Percentiles rank a stretch among this genome's conserved stretches.
These are phyloP conservation scores for Butorides virescens DNA, from an alignment of 2,113 vertebrate species.

Conservation along the genomic window DNA sequence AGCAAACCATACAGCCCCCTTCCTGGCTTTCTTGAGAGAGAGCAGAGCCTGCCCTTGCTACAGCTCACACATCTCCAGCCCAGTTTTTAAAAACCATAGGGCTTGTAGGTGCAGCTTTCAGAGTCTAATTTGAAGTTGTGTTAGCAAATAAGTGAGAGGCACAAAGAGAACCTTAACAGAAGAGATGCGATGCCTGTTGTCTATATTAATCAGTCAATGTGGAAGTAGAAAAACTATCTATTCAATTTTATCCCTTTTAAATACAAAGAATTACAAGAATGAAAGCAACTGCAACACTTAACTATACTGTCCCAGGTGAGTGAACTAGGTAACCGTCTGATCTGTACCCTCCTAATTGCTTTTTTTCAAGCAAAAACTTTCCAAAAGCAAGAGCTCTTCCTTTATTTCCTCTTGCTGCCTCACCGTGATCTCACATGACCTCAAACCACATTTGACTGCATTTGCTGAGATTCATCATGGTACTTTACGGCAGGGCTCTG, in stretches of 20 bases:
- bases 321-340: not conserved
- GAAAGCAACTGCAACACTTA: not conserved
- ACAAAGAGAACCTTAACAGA: not conserved
- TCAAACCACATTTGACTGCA: not conserved
- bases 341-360: not conserved
- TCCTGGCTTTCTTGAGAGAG: not conserved
- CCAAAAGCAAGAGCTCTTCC: not conserved
- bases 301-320: not conserved
- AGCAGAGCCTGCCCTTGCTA: not conserved
- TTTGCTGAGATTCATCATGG: not conserved
- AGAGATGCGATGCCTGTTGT: not conserved
- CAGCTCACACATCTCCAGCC: not conserved
- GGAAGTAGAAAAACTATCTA: not conserved
- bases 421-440: not conserved
- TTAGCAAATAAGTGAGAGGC: not conserved
- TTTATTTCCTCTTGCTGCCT: not conserved
- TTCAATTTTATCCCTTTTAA: not conserved
- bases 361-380: not conserved
- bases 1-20: not conserved
- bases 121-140: not conserved
- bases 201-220: not conserved
- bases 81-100: not conserved
- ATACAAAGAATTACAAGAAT: not conserved
- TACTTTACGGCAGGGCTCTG: not conserved
- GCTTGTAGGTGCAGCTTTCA: not conserved